Percentiles rank a stretch among this genome's conserved stretches.
Evolutionary conservation across 2,888 invertebrate species (phyloP).

Genomic region (Oligia latruncula): DNA sequence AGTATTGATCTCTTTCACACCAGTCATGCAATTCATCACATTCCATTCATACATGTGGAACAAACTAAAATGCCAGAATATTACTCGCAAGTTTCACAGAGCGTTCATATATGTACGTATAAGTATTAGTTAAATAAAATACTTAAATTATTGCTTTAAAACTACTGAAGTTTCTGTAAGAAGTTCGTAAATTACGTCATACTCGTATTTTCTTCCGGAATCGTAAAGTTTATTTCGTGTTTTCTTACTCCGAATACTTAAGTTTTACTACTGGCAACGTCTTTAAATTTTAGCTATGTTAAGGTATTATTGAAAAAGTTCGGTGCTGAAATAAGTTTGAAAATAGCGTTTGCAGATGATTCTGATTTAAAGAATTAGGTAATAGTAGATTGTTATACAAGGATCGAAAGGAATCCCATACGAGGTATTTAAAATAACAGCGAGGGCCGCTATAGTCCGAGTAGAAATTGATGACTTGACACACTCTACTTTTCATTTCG

Average conservation of each 20-base stretch:
- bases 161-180: constrained; percentile 31
- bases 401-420: too few relatives aligned
- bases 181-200: constrained; percentile 38
- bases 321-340: constrained; percentile 14
- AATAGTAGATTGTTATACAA: too few relatives aligned
- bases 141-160: constrained; percentile 33
- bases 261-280: constrained; percentile 37
- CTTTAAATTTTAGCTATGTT: constrained; percentile 32
- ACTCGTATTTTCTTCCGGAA: constrained; percentile 41
- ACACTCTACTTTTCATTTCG: too few relatives aligned
- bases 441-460: too few relatives aligned
- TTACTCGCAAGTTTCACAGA: neutral
- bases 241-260: constrained; percentile 43
- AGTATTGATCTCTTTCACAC: neutral
- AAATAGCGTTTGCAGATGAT: constrained; percentile 20
- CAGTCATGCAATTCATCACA: neutral
- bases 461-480: too few relatives aligned
- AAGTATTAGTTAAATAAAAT: constrained; percentile 6
- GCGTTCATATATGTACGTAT: neutral
- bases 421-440: too few relatives aligned
- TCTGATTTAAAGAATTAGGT: neutral
- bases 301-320: constrained; percentile 43
- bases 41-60: neutral
- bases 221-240: constrained; percentile 51
- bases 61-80: neutral